Evolutionary conservation across 2,888 invertebrate species (phyloP).

Genomic region (Sinentomon sp.): DNA sequence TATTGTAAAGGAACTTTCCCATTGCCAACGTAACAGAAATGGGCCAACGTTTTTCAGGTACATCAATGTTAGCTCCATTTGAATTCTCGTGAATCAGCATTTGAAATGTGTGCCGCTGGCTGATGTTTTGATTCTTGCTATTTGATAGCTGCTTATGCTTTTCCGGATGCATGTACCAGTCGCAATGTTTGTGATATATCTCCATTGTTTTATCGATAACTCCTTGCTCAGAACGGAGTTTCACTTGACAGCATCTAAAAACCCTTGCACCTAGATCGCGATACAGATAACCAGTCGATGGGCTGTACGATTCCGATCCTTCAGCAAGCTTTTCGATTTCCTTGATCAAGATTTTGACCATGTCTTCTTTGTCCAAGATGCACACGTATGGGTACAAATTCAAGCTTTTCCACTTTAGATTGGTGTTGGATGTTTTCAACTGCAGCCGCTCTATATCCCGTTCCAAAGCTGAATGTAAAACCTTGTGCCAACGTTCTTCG

Average conservation of each 20-base stretch:
- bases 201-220: constrained; percentile 32
- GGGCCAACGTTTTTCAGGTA: constrained; percentile 34
- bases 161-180: constrained; percentile 29
- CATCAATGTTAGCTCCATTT: constrained; percentile 22
- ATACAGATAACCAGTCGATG: constrained; percentile 33
- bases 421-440: constrained; percentile 27
- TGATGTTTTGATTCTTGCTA: too few relatives aligned
- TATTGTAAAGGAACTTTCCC: constrained; percentile 61
- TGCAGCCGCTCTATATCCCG: constrained; percentile 37
- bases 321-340: constrained; percentile 41
- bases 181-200: constrained; percentile 33
- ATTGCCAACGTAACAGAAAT: constrained; percentile 31
- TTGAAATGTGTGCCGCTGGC: too few relatives aligned
- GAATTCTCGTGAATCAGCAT: too few relatives aligned
- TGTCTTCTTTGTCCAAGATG: constrained; percentile 26
- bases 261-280: constrained; percentile 38
- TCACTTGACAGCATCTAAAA: constrained; percentile 34
- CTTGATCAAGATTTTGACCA: constrained; percentile 23
- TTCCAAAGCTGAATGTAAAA: constrained; percentile 32
- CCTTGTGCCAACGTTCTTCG: constrained; percentile 34
- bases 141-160: too few relatives aligned
- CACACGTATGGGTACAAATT: constrained; percentile 42
- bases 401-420: constrained; percentile 26
- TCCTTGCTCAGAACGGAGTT: constrained; percentile 34
- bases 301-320: constrained; percentile 53